Percentiles rank a stretch among this genome's conserved stretches.
These are phyloP conservation scores for Melanostoma scalare DNA, from an alignment of 2,888 invertebrate species.

Conservation along the genomic window DNA sequence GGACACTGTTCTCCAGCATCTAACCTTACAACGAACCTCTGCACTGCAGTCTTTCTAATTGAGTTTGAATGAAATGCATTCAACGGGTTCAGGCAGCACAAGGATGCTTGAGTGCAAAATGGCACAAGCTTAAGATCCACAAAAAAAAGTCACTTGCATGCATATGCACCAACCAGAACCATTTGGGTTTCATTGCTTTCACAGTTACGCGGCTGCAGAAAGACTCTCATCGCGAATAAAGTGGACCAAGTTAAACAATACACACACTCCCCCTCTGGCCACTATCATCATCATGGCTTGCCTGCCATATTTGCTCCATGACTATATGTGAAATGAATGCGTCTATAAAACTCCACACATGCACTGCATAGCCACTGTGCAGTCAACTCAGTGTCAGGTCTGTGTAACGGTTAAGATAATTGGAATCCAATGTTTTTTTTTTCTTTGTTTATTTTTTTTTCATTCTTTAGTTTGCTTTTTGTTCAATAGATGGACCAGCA, in stretches of 20 bases:
- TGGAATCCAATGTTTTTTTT: slow-evolving; percentile 41
- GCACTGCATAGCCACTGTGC: slow-evolving; percentile 1
- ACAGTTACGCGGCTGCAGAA: slow-evolving; percentile 33
- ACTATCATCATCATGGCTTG: slow-evolving; percentile 13
- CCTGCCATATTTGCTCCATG: slow-evolving; percentile 38
- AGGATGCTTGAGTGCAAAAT: slow-evolving; percentile 29
- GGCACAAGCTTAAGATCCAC: background rate
- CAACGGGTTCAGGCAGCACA: slow-evolving; percentile 5
- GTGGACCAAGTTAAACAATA: slow-evolving; percentile 52
- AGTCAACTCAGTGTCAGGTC: slow-evolving; percentile 33
- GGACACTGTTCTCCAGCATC: slow-evolving; percentile 30
- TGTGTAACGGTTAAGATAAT: slow-evolving; percentile 60
- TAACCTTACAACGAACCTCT: slow-evolving; percentile 48
- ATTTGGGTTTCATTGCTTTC: slow-evolving; percentile 46
- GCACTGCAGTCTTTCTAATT: slow-evolving; percentile 68
- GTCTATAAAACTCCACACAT: slow-evolving; percentile 21
- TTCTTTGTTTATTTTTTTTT: background rate
- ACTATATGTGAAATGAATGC: slow-evolving; percentile 6
- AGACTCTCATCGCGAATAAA: slow-evolving; percentile 33
- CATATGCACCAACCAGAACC: background rate
- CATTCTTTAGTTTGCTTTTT: too few species aligned
- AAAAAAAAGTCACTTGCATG: slow-evolving; percentile 21
- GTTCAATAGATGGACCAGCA: slow-evolving; percentile 3
- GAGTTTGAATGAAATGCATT: slow-evolving; percentile 58
- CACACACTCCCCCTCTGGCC: slow-evolving; percentile 5